Evolutionary conservation across 2,113 vertebrate species (phyloP).

Genomic region (Falco punctatus): DNA sequence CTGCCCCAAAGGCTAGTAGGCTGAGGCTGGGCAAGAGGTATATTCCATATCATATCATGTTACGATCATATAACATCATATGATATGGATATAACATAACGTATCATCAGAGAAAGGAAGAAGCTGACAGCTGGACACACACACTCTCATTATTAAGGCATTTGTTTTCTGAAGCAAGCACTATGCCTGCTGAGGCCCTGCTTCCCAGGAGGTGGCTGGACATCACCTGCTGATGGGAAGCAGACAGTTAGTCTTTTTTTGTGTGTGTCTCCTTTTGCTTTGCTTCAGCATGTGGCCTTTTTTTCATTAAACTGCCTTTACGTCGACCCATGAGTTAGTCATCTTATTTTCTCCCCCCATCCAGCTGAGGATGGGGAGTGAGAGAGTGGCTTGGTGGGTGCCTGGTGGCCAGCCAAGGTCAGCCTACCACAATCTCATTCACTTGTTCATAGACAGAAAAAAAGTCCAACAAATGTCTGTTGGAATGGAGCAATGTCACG

Average conservation of each 20-base stretch:
- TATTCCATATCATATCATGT: no score
- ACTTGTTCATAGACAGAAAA: not conserved
- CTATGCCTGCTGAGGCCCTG: not conserved
- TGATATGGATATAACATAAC: no score
- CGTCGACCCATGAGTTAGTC: accelerated
- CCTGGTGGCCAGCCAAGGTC: no score
- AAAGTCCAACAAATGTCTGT: not conserved
- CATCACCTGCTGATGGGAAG: not conserved
- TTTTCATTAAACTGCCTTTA: not conserved
- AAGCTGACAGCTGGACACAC: not conserved
- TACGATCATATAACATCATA: no score
- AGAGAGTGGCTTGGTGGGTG: not conserved
- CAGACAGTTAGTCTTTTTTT: not conserved
- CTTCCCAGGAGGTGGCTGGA: not conserved
- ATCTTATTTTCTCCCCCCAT: not conserved
- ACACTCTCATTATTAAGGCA: not conserved
- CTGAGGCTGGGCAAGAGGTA: not conserved
- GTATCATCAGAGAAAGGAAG: not conserved
- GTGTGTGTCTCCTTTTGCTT: not conserved
- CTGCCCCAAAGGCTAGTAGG: not conserved
- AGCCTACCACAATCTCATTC: not conserved
- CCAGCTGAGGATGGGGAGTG: not conserved
- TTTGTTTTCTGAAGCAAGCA: not conserved
- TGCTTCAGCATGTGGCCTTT: not conserved
- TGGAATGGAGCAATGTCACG: not conserved